Conservation (phyloP, 2,888 invertebrate species). For the Drosophila melanosoma region DNA sequence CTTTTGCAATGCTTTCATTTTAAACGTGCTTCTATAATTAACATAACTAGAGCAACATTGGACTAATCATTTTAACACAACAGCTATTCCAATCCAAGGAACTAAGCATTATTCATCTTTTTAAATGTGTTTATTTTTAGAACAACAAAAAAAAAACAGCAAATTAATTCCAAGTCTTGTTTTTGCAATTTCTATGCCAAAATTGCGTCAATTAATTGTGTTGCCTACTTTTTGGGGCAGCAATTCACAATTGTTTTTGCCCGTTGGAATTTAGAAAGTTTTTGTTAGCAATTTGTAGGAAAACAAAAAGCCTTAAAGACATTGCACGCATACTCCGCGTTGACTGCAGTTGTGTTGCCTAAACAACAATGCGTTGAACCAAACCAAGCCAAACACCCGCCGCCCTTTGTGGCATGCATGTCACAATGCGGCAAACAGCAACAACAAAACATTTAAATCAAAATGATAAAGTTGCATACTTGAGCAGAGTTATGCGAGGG, state of each 20-base stretch:
- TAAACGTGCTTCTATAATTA: not conserved
- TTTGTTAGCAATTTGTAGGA: conserved; percentile 22
- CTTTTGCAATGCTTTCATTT: not conserved
- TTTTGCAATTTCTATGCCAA: not conserved
- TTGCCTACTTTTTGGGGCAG: conserved; percentile 33
- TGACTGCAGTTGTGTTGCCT: conserved; percentile 51
- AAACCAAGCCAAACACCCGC: conserved; percentile 11
- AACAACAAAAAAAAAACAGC: not conserved
- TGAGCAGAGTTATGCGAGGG: conserved; percentile 80
- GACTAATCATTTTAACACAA: not conserved
- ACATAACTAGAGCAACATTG: not conserved
- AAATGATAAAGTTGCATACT: conserved; percentile 84
- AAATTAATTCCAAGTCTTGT: not conserved
- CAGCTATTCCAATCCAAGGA: not conserved
- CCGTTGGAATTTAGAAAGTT: conserved; percentile 22
- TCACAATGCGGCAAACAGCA: conserved; percentile 69
- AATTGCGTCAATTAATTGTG: conserved; percentile 32
- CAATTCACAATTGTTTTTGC: conserved; percentile 17
- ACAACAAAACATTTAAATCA: conserved; percentile 82
- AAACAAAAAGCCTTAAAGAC: conserved; percentile 42
- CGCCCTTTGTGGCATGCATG: conserved; percentile 51
- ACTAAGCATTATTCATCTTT: not conserved
- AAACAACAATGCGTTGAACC: conserved; percentile 60
- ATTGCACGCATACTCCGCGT: conserved; percentile 56
- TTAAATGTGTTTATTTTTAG: not conserved